A percentile compares a stretch with the other conserved stretches of the same genome.
Conservation (phyloP, 2,888 invertebrate genomes). For the Allygus modestus region DNA sequence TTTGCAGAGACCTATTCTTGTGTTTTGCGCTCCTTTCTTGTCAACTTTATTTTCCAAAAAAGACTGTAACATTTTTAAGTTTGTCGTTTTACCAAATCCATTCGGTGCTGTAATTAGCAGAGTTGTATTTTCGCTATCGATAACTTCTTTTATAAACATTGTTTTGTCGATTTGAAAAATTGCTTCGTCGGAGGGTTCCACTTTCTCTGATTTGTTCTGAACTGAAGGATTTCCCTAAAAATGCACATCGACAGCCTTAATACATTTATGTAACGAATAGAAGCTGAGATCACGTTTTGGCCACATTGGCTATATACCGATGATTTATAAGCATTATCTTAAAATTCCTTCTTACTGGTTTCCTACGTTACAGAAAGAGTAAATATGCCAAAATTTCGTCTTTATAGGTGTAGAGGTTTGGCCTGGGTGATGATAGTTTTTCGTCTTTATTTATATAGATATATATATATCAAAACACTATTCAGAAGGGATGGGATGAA, state of each 20-base stretch:
- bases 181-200: not conserved
- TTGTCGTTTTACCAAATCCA: slow-evolving; percentile 19
- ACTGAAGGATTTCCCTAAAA: not conserved
- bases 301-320: no score
- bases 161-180: not conserved
- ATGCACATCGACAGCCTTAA: not conserved
- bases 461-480: no score
- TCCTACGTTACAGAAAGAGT: no score
- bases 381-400: no score
- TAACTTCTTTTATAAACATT: not conserved
- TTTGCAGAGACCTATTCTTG: not conserved
- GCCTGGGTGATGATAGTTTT: no score
- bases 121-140: not conserved
- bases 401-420: no score
- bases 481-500: no score
- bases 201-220: not conserved
- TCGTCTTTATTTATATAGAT: no score
- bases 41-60: not conserved
- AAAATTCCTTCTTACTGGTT: no score
- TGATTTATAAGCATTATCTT: no score
- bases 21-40: not conserved
- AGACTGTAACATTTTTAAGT: not conserved
- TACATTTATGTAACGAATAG: not conserved
- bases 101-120: not conserved
- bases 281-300: no score